Evolutionary conservation across 2,113 vertebrate genomes (phyloP), one percentile per base, ranked within the genome.

Genomic region (Ctenodactylus gundi): DNA sequence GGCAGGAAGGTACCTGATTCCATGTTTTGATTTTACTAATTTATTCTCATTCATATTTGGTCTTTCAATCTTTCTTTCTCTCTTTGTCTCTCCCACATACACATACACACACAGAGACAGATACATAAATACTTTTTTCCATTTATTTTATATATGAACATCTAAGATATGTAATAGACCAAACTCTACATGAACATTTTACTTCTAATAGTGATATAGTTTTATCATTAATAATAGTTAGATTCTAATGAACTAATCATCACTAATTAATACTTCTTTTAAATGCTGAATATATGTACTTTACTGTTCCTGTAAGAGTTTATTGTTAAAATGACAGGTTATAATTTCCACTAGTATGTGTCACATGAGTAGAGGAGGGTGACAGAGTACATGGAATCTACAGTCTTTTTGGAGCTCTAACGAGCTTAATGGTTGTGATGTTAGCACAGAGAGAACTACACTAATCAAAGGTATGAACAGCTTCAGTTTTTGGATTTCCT

Each of bases 141-240:
- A 44, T 62, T 84, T 51, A 85, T 39, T 76, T 85, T 82, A 20
- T 41, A 88, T 13, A n/a, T 49, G 70, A 41, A 46, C 31, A 77
- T 70, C 55, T 86, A 91, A 85, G 86, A 81, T 58, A 44, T 68
- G 10, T 70, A 85, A 64, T 72, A 53, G 83, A 46, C 15, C 23
- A 58, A 81, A 90, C 44, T 83, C 39, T 76, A 20, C 0, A 34
- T 34, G 53, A 91, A 57, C 39, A 67, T 60, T 83, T 60, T 53
- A 80, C 60, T 70, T 77, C 31, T 55, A 46, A 51, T 25, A 64
- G 44, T 31, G 14, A 6, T 10, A 46, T 58, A 14, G 68, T 31
- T 73, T 75, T 67, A 77, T 83, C 17, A 51, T 82, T 85, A 77
- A 18, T 57, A 39, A 57, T 41, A 25, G 44, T 68, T 86, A 83